Conservation (phyloP, 2,888 invertebrate species). For the Craniophora ligustri region DNA sequence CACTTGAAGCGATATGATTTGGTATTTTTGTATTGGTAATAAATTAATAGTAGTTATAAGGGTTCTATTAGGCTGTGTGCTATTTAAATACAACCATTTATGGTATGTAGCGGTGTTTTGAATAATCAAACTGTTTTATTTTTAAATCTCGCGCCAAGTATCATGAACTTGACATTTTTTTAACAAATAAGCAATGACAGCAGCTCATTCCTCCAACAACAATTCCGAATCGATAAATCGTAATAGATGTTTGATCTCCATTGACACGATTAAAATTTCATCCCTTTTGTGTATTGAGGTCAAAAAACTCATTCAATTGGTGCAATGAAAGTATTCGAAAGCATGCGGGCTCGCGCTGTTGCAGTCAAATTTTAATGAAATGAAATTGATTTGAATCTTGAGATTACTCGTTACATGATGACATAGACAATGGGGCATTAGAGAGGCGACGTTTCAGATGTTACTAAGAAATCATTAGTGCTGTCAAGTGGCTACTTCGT, state of each 20-base stretch:
- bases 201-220: constrained; percentile 31
- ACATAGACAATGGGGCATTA: constrained; percentile 42
- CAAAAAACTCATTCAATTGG: constrained; percentile 78
- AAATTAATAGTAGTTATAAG: constrained; percentile 27
- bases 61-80: too few species aligned
- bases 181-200: constrained; percentile 13
- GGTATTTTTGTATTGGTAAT: constrained; percentile 16
- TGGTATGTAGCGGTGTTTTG: too few species aligned
- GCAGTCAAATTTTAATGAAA: constrained; percentile 59
- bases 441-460: constrained; percentile 23
- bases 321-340: constrained; percentile 74
- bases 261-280: constrained; percentile 72
- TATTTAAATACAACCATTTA: too few species aligned
- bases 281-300: constrained; percentile 68
- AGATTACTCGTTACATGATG: constrained; percentile 45
- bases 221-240: constrained; percentile 60
- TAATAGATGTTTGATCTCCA: constrained; percentile 66
- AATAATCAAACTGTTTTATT: too few species aligned
- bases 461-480: constrained; percentile 28
- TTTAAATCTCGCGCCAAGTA: neutral
- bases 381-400: constrained; percentile 57
- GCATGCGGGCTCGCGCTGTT: constrained; percentile 74
- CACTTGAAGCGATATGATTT: constrained; percentile 35
- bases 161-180: neutral
- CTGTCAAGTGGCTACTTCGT: constrained; percentile 17